Evolutionary conservation across 2,888 invertebrate genomes (phyloP).

Genomic region (Bimastos eiseni): DNA sequence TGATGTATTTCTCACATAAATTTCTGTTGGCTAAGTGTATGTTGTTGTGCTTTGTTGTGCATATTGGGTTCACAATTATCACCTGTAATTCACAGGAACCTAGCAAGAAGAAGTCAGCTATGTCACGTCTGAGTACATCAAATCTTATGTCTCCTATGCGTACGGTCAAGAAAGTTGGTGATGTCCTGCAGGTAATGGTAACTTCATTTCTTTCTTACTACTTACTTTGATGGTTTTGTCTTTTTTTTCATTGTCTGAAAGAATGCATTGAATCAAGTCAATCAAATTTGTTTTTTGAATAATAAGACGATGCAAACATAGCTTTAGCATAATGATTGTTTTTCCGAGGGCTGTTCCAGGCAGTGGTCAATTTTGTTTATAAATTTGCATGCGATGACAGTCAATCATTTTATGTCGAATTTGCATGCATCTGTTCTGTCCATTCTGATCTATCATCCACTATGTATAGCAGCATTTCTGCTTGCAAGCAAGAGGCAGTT

Average conservation of each 20-base stretch:
- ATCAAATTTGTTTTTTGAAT: too few species aligned
- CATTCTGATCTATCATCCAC: background rate
- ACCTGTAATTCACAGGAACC: background rate
- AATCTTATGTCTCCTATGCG: slow-evolving; percentile 37
- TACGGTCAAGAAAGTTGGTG: slow-evolving; percentile 42
- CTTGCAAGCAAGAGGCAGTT: background rate
- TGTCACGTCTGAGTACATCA: background rate
- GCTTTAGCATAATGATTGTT: too few species aligned
- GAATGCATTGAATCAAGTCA: background rate
- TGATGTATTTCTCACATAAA: too few species aligned
- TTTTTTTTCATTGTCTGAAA: background rate
- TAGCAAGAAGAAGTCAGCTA: slow-evolving; percentile 15
- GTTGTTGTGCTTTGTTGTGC: background rate
- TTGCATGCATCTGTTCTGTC: background rate
- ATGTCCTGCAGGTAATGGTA: slow-evolving; percentile 40
- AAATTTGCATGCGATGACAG: too few species aligned
- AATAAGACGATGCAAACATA: too few species aligned
- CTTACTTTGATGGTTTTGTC: background rate
- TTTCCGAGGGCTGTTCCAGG: too few species aligned
- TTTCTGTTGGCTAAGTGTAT: background rate
- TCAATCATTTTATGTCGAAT: too few species aligned
- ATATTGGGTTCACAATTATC: background rate
- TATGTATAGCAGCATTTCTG: background rate
- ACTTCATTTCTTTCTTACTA: background rate
- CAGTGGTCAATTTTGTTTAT: too few species aligned